These are phyloP conservation scores for Hydropotes inermis DNA, from an alignment of 2,113 vertebrate species.

Conservation along the genomic window DNA sequence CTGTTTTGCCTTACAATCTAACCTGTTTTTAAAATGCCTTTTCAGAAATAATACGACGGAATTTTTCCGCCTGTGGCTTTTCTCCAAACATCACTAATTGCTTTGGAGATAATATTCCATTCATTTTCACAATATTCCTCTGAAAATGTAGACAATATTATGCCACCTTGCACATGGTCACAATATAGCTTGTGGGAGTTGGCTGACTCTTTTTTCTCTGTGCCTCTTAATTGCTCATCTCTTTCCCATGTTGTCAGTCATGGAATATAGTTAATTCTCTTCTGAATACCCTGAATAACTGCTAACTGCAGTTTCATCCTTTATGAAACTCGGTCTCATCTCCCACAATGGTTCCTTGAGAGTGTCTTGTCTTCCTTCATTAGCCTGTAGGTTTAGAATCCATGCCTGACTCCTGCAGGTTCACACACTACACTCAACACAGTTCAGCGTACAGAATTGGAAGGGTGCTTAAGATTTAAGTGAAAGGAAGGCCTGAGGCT, in stretches of 20 bases:
- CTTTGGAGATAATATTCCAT: neutral
- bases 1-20: conserved; percentile 43
- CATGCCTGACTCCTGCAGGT: neutral
- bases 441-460: rapidly evolving
- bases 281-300: no score
- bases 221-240: neutral
- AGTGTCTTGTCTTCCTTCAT: neutral
- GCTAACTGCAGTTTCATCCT: neutral
- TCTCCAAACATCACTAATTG: conserved; percentile 42
- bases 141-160: neutral
- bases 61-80: conserved; percentile 10
- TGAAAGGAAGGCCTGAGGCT: neutral
- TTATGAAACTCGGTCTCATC: neutral
- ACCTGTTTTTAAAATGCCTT: conserved; percentile 54
- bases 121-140: conserved; percentile 20
- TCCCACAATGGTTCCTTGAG: neutral
- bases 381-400: neutral
- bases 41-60: conserved; percentile 22
- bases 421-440: neutral
- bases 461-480: neutral
- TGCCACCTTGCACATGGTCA: neutral
- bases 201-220: neutral
- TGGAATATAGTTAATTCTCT: neutral
- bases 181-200: neutral
- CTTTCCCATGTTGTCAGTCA: neutral